Conservation (phyloP, 2,113 vertebrate species). For the Lagenorhynchus albirostris region DNA sequence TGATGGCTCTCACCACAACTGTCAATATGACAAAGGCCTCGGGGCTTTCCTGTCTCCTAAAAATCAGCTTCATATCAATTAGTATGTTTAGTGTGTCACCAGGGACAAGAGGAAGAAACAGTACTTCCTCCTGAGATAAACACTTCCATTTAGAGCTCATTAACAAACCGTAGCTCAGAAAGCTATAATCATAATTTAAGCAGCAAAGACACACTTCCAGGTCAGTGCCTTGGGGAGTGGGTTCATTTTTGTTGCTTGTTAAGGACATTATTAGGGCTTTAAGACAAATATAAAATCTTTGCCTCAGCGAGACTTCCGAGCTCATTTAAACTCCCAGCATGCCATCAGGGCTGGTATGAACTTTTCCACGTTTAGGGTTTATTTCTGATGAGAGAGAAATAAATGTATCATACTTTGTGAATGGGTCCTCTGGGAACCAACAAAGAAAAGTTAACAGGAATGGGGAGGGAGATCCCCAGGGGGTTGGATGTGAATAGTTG, state of each 20-base stretch:
- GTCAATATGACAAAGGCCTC: constrained; percentile 54
- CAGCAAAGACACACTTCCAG: constrained; percentile 60
- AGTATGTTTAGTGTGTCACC: constrained; percentile 43
- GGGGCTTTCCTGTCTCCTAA: constrained; percentile 59
- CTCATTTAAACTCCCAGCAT: constrained; percentile 74
- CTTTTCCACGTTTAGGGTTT: constrained; percentile 62
- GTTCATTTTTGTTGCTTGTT: constrained; percentile 57
- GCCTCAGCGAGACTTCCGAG: constrained; percentile 70
- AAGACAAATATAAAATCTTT: constrained; percentile 70
- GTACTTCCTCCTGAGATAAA: constrained; percentile 55
- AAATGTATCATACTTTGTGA: constrained; percentile 67
- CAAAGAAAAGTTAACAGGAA: neutral
- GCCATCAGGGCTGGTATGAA: constrained; percentile 65
- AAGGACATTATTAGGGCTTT: constrained; percentile 72
- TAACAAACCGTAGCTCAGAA: constrained; percentile 68
- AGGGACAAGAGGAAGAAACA: neutral
- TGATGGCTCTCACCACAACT: neutral
- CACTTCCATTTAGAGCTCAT: constrained; percentile 67
- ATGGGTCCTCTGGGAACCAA: constrained; percentile 64
- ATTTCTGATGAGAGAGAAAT: constrained; percentile 74
- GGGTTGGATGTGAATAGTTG: constrained; percentile 36
- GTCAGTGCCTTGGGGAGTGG: constrained; percentile 67
- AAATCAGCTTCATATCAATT: constrained; percentile 52
- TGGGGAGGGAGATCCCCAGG: neutral
- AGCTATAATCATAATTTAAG: constrained; percentile 73